Base-by-base conservation (phyloP, 2,888 invertebrate species). In the Polydesmus complanatus region DNA sequence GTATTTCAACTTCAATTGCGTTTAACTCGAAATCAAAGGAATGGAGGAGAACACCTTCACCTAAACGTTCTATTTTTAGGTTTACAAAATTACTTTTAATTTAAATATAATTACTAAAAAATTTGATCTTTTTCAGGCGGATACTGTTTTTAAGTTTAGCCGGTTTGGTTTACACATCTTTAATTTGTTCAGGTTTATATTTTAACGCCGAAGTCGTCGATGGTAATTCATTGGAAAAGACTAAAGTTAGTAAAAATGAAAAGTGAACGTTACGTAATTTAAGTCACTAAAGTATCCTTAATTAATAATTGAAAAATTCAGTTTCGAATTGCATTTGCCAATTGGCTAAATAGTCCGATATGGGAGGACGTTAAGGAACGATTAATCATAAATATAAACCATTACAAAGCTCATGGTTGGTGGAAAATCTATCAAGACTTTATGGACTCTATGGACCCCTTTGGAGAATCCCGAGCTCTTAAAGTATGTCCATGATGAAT, bases 391-490 rank as follows among this genome's bases (percentile, higher is more conserved):
- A 82, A 87, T 0, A 91, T 86, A 76, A 79, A 80, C 56, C 88
- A 84, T 70, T 87, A 85, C 0, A 84, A 84, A 69, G 83, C 85
- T 67, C 85, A 94, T 70, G 95, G 95, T 62, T 94, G 86, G 86
- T 81, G 81, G 70, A 88, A 87, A 68, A 83, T 90, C 0, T 93
- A 88, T 88, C 83, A 85, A 67, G 87, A 91, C 71, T 78, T 94
- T 23, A 81, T 90, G 5, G 87, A 90, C 64, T 78, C 88, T 14
- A 82, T 91, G 3, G 95, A 96, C 76, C 89, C 91, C 0, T 84
- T 86, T 67, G 95, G 94, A 0, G 93, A 94, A 73, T 83, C 86
- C 64, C 90, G 92, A 73, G 88, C 95, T 1, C 86, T 85, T 68
- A 86, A 83, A 79, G 86, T 90, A 67, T 67, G 64, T 53, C 47